A percentile compares a stretch with the other conserved stretches of the same genome.
Conservation (phyloP, 2,888 invertebrate species). For the Pristionchus entomophagus region DNA sequence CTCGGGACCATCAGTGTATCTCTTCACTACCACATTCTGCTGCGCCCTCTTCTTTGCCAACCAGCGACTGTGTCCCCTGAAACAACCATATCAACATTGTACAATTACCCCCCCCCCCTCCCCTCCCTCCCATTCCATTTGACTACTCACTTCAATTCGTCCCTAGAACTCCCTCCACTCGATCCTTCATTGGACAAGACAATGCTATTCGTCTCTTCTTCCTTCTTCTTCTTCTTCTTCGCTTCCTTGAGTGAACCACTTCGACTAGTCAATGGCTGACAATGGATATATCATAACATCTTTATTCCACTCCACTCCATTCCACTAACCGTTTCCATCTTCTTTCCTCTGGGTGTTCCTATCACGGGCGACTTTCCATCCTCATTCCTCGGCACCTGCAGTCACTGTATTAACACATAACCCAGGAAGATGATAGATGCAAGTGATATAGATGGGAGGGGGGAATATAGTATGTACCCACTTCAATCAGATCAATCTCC, state of each 20-base stretch:
- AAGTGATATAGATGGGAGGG: too few species aligned
- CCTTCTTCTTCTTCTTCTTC: slow-evolving; percentile 14
- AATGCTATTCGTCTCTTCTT: background rate
- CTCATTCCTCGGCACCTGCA: too few species aligned
- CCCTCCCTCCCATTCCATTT: background rate
- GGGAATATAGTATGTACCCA: too few species aligned
- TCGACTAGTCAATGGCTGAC: too few species aligned
- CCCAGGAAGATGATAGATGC: too few species aligned
- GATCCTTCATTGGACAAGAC: background rate
- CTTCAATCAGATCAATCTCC: too few species aligned
- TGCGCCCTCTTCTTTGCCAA: slow-evolving; percentile 4
- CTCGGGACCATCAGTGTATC: background rate
- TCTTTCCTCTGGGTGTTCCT: too few species aligned
- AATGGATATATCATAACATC: too few species aligned
- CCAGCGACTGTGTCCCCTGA: background rate
- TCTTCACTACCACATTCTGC: background rate
- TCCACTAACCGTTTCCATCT: background rate
- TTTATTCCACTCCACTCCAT: background rate
- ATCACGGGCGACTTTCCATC: too few species aligned
- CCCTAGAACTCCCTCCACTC: background rate
- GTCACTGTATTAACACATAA: too few species aligned
- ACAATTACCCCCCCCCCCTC: background rate
- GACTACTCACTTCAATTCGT: background rate
- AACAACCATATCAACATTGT: background rate
- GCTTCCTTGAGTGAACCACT: background rate